Evolutionary conservation across 2,113 vertebrate genomes (phyloP).

Genomic region (Henicopernis longicauda): DNA sequence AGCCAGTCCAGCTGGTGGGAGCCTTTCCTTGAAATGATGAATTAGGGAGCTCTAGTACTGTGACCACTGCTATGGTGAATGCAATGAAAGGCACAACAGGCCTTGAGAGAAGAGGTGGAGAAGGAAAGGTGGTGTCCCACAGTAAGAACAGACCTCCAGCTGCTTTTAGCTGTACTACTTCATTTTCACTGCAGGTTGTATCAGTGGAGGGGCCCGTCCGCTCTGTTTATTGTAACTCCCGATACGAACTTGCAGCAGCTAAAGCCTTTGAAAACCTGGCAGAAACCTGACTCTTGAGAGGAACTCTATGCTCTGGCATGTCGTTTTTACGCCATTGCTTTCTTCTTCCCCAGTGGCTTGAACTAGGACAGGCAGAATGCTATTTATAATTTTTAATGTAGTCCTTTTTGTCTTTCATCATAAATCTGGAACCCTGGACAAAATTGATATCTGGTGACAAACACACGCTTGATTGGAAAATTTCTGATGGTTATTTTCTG

Average conservation of each 20-base stretch:
- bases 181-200: not conserved
- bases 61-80: not conserved
- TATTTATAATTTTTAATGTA: slow-evolving; percentile 55
- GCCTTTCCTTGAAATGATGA: not conserved
- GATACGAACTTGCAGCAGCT: not conserved
- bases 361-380: slow-evolving; percentile 56
- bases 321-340: not conserved
- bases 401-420: slow-evolving; percentile 46
- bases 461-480: not conserved
- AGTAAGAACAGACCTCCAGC: not conserved
- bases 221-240: not conserved
- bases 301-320: not conserved
- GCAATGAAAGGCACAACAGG: not conserved
- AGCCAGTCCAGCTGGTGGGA: not conserved
- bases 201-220: not conserved
- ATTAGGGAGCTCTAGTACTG: not conserved
- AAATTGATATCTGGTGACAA: slow-evolving; percentile 17
- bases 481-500: not conserved
- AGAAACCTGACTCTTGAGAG: slow-evolving; percentile 10
- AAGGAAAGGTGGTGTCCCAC: not conserved
- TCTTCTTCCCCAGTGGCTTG: slow-evolving; percentile 53
- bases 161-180: not conserved
- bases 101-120: not conserved
- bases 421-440: slow-evolving; percentile 27
- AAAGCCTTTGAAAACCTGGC: slow-evolving; percentile 14